A percentile compares a stretch with the other conserved stretches of the same genome.
Conservation (phyloP, 2,888 invertebrate genomes). For the Lepidocyrtinus sp. region DNA sequence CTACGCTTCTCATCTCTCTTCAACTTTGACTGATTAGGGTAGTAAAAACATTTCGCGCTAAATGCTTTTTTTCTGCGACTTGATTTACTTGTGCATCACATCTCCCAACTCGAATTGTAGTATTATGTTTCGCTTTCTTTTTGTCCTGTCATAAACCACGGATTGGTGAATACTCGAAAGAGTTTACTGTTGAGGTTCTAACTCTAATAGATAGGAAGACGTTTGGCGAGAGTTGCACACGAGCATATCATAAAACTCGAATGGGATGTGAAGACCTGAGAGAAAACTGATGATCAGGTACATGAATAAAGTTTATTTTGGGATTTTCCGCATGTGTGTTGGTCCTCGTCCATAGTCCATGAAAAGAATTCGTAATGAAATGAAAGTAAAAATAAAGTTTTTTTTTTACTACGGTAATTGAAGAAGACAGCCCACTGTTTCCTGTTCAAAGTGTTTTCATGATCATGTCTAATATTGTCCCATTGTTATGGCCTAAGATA, state of each 20-base stretch:
- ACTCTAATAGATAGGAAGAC: too few species aligned
- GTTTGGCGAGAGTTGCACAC: too few species aligned
- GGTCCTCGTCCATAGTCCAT: background rate
- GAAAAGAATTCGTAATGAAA: background rate
- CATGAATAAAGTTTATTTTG: conserved; percentile 5
- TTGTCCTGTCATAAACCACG: background rate
- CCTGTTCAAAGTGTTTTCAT: conserved; percentile 16
- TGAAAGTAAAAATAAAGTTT: conserved; percentile 3
- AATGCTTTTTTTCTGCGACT: background rate
- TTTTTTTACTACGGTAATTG: conserved; percentile 22
- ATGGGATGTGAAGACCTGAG: conserved; percentile 5
- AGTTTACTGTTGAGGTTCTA: too few species aligned
- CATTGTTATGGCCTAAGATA: conserved; percentile 27
- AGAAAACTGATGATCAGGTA: conserved; percentile 6
- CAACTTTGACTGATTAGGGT: background rate
- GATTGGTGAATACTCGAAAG: background rate
- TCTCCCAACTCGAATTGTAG: background rate
- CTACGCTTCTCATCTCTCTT: background rate
- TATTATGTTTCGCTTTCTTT: background rate
- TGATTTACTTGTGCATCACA: background rate
- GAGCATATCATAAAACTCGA: too few species aligned
- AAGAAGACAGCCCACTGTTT: conserved; percentile 38
- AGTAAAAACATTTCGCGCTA: background rate
- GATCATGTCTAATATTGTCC: conserved; percentile 30
- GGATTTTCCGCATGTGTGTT: conserved; percentile 2